Conservation (phyloP, 2,113 vertebrate species). For the Fregetta grallaria region DNA sequence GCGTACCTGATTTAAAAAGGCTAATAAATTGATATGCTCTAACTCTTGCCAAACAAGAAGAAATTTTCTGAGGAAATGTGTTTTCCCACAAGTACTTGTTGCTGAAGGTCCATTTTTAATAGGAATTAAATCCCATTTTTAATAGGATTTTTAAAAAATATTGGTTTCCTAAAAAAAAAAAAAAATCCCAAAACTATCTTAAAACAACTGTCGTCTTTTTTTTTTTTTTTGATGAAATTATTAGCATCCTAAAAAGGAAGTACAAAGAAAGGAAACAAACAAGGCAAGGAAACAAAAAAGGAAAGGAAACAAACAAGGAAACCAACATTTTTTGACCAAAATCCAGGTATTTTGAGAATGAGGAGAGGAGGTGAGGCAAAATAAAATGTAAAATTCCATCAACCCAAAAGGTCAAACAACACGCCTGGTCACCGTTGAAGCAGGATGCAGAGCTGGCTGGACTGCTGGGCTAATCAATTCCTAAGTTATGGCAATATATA, state of each 20-base stretch:
- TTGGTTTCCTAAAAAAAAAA: background rate
- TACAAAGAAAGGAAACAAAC: too few species aligned
- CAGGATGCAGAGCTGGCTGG: background rate
- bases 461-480: background rate
- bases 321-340: background rate
- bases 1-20: background rate
- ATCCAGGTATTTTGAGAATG: background rate
- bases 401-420: background rate
- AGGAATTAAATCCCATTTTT: background rate
- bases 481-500: background rate
- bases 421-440: background rate
- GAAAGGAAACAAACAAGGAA: background rate
- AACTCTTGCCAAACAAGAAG: background rate
- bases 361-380: background rate
- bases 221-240: background rate
- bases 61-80: background rate
- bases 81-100: background rate
- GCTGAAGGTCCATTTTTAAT: background rate
- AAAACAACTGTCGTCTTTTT: background rate
- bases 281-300: background rate
- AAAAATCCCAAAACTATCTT: background rate
- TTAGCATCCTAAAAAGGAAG: background rate
- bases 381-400: background rate
- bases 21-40: background rate
- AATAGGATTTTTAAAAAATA: background rate